Conservation (phyloP, 2,888 invertebrate genomes). For the Monochamus alternatus region DNA sequence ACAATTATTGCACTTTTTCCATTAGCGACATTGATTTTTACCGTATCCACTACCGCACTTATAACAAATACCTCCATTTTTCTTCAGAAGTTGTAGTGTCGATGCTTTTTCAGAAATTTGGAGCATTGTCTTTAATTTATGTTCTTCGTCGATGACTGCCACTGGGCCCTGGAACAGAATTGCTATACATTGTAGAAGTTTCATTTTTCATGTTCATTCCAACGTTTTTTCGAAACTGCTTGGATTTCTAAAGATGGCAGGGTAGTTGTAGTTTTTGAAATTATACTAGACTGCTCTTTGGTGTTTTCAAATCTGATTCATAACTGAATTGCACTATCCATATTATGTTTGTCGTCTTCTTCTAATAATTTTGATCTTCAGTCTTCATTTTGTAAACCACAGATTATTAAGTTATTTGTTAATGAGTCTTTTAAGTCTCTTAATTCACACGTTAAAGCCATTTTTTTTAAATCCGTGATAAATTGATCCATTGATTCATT, state of each 20-base stretch:
- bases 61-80: neutral
- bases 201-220: neutral
- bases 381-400: too few species aligned
- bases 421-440: neutral
- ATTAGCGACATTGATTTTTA: too few species aligned
- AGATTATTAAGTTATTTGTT: neutral
- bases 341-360: too few species aligned
- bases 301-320: neutral
- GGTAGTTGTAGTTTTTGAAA: neutral
- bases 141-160: neutral
- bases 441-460: neutral
- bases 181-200: neutral
- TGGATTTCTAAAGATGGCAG: too few species aligned
- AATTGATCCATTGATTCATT: too few species aligned
- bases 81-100: neutral
- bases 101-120: neutral
- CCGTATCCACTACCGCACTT: too few species aligned
- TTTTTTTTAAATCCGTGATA: neutral
- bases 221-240: too few species aligned
- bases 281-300: slow-evolving; percentile 11
- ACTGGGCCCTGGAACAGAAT: too few species aligned
- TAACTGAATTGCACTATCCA: neutral
- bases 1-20: too few species aligned
- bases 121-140: neutral
- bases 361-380: too few species aligned